Conservation (phyloP, 1,140 invertebrate species). For the Luehdorfia chinensis region DNA sequence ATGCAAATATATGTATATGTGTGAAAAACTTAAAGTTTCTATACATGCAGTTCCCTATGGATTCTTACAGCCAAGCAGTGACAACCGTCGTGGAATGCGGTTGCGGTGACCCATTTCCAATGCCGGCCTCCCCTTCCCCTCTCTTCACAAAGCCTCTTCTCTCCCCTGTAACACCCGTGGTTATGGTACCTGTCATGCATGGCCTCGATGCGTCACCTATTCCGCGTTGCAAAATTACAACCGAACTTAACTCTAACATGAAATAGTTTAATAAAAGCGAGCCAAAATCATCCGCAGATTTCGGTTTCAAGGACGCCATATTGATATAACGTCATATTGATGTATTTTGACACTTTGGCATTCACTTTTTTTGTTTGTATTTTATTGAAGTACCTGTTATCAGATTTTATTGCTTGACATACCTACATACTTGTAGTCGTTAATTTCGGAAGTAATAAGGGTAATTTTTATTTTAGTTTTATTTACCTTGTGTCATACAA, state of each 20-base stretch:
- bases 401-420: too few relatives aligned
- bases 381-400: too few relatives aligned
- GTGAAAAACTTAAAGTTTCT: too few relatives aligned
- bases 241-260: background rate
- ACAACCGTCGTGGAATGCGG: slow-evolving; percentile 51
- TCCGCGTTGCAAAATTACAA: slow-evolving; percentile 45
- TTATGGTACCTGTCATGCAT: slow-evolving; percentile 53
- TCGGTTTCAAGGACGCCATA: slow-evolving; percentile 2
- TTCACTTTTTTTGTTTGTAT: too few relatives aligned
- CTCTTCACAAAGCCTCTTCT: slow-evolving; percentile 16
- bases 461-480: too few relatives aligned
- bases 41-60: slow-evolving; percentile 5
- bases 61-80: slow-evolving; percentile 24
- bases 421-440: too few relatives aligned
- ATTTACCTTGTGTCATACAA: too few relatives aligned
- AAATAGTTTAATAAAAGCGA: background rate
- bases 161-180: slow-evolving; percentile 24
- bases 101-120: slow-evolving; percentile 54
- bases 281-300: background rate
- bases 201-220: slow-evolving; percentile 52
- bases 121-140: slow-evolving; percentile 25
- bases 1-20: too few relatives aligned
- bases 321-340: slow-evolving; percentile 10
- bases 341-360: slow-evolving; percentile 5
- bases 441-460: too few relatives aligned